phyloP scores from a whole-genome alignment of 92 coral and sea anemone genomes.

The Zoanthus sociatus region DNA sequence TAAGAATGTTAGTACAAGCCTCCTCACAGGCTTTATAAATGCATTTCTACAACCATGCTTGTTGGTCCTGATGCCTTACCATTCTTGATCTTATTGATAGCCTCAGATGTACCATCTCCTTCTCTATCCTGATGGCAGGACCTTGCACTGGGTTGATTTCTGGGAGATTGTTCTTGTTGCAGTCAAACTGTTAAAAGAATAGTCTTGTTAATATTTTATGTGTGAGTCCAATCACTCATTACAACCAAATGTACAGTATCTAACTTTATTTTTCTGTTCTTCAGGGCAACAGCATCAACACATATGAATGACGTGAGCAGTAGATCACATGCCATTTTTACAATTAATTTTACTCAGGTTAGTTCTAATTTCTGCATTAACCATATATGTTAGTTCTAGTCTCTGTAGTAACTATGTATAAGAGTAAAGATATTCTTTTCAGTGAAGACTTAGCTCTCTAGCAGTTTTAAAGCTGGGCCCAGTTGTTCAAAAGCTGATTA shows the following conservation, averaged over 20 bases:
- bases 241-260: too few species aligned
- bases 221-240: not conserved
- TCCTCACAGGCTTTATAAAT: too few species aligned
- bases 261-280: not conserved
- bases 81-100: not conserved
- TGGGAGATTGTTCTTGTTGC: not conserved
- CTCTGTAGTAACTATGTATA: not conserved
- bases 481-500: too few species aligned
- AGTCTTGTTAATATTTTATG: not conserved
- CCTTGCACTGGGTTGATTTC: not conserved
- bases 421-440: not conserved
- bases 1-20: too few species aligned
- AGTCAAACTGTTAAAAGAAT: not conserved
- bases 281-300: slow-evolving; percentile 95
- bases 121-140: not conserved
- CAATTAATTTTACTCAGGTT: slow-evolving; percentile 99
- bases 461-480: not conserved
- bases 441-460: not conserved
- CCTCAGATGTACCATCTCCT: not conserved
- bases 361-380: not conserved
- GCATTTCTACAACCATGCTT: too few species aligned
- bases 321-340: slow-evolving; percentile 97
- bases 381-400: slow-evolving; percentile 36
- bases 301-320: slow-evolving; percentile 98
- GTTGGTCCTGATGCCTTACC: too few species aligned